Evolutionary conservation across 1,140 invertebrate genomes (phyloP).

Genomic region (Eubasilissa regina): DNA sequence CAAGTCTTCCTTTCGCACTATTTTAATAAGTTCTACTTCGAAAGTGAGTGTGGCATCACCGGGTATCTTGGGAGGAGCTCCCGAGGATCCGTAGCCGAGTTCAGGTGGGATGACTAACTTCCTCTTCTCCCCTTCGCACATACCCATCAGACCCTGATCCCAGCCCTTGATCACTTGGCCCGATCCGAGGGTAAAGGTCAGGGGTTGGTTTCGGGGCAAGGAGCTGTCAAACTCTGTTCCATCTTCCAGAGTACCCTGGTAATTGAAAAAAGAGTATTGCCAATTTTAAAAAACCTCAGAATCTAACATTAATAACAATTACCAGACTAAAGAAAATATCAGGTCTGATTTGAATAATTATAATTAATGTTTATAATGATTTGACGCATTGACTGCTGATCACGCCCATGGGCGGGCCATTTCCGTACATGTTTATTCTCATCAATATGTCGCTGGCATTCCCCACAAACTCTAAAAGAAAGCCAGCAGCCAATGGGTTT

Average conservation of each 20-base stretch:
- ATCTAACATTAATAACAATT: no score
- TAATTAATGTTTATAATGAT: no score
- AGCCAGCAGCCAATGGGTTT: no score
- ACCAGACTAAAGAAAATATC: no score
- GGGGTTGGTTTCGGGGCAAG: slow-evolving; percentile 79
- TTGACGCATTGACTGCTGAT: no score
- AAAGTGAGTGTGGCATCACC: slow-evolving; percentile 85
- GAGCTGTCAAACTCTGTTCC: slow-evolving; percentile 91
- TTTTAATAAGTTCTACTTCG: slow-evolving; percentile 88
- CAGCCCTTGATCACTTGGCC: slow-evolving; percentile 90
- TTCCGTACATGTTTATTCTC: no score
- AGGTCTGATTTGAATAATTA: no score
- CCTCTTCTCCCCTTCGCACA: slow-evolving; percentile 90
- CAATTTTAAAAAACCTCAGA: no score
- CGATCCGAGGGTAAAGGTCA: slow-evolving; percentile 84
- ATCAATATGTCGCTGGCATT: no score
- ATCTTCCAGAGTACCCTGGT: slow-evolving; percentile 86
- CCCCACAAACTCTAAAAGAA: no score
- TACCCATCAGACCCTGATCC: slow-evolving; percentile 89
- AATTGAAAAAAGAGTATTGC: not conserved
- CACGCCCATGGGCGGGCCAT: no score
- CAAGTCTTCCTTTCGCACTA: slow-evolving; percentile 75
- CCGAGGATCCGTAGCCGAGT: slow-evolving; percentile 84
- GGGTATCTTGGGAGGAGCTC: slow-evolving; percentile 87
- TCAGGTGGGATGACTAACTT: slow-evolving; percentile 90